phyloP scores from a whole-genome alignment of 92 coral and sea anemone species.

The Paramuricea clavata region DNA sequence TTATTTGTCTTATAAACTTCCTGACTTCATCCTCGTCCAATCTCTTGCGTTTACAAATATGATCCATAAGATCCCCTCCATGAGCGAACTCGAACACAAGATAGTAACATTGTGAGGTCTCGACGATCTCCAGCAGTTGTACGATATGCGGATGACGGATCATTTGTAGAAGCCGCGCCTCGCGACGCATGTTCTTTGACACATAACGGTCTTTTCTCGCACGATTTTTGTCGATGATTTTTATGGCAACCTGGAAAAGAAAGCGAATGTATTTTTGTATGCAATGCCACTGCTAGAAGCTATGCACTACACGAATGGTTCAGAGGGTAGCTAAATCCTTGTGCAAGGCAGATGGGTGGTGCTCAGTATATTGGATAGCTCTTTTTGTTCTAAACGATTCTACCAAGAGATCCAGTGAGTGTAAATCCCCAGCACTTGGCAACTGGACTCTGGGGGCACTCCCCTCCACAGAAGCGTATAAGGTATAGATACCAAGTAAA shows the following conservation, averaged over 20 bases:
- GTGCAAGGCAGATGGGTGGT: no score
- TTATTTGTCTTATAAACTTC: slow-evolving; percentile 89
- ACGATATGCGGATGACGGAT: slow-evolving; percentile 90
- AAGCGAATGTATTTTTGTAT: neutral
- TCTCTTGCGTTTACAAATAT: slow-evolving; percentile 94
- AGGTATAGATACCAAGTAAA: no score
- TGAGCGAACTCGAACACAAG: slow-evolving; percentile 90
- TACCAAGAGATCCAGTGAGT: no score
- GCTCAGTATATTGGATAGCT: no score
- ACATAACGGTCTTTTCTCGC: slow-evolving; percentile 96
- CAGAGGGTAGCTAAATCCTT: no score
- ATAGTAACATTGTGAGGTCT: slow-evolving; percentile 96
- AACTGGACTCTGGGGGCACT: no score
- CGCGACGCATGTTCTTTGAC: slow-evolving; percentile 97
- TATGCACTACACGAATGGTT: no score
- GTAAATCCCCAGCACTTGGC: no score
- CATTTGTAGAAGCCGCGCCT: slow-evolving; percentile 97
- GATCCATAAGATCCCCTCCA: slow-evolving; percentile 98
- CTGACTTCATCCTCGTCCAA: slow-evolving; percentile 96
- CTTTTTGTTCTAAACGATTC: no score
- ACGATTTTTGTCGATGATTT: slow-evolving; percentile 95
- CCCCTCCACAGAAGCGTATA: no score
- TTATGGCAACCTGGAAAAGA: slow-evolving; percentile 84
- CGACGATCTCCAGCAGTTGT: slow-evolving; percentile 92
- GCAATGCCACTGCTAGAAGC: no score